phyloP scores from a whole-genome alignment of 1,140 invertebrate genomes.

The Chrysopa pallens region DNA sequence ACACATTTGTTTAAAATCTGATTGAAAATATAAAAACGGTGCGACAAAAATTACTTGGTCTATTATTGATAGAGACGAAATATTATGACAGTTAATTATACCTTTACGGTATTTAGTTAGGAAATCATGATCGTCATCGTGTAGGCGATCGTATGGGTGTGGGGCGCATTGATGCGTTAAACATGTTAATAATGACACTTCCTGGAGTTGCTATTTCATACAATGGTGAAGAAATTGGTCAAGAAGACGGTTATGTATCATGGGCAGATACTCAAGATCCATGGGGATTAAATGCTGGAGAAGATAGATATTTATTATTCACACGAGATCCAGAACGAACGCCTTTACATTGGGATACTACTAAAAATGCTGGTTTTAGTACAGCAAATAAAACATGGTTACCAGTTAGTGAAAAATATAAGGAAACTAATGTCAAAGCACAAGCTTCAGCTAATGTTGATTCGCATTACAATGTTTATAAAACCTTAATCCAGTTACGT shows the following conservation, averaged over 20 bases:
- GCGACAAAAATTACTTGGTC: too few species aligned
- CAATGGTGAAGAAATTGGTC: constrained; percentile 57
- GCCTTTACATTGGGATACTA: constrained; percentile 41
- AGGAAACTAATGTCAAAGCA: background rate
- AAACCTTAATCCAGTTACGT: background rate
- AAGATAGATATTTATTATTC: constrained; percentile 11
- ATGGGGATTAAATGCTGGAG: constrained; percentile 13
- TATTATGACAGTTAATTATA: too few species aligned
- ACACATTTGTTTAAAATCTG: too few species aligned
- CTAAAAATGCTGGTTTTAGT: constrained; percentile 26
- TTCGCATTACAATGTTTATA: background rate
- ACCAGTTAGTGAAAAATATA: background rate
- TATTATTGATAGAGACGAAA: too few species aligned
- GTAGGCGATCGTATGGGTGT: constrained; percentile 35
- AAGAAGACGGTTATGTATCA: constrained; percentile 21
- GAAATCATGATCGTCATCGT: constrained; percentile 28
- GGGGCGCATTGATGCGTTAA: constrained; percentile 40
- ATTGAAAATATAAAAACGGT: too few species aligned
- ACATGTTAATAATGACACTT: constrained; percentile 38
- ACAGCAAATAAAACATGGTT: background rate
- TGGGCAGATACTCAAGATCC: constrained; percentile 12
- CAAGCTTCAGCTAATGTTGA: background rate
- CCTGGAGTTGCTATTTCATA: constrained; percentile 49
- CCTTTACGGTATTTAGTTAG: constrained; percentile 30
- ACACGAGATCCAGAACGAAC: constrained; percentile 34